Evolutionary conservation across 1,140 invertebrate species (phyloP), one percentile per base, ranked within the genome.

Genomic region (Caenorhabditis elegans): DNA sequence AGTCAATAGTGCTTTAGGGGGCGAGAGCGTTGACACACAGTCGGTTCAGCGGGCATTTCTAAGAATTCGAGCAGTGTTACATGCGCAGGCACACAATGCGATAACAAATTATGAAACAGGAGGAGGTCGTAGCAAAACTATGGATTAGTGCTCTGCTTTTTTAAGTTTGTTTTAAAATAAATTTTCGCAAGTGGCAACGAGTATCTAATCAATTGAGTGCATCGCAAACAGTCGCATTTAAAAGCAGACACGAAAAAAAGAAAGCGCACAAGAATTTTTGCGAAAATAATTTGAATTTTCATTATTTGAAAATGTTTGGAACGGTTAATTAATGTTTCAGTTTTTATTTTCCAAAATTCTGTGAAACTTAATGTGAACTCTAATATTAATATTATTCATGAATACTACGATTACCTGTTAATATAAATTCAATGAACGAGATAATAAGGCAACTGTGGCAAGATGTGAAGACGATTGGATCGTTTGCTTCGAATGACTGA

Each of bases 191-290:
- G 34, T 70, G 31, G 31, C 34, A 70, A 36, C 60, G 8, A 70
- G 31, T 70, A 70, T 70, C 60, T 70, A 70, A 70, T 36, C 34
- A 70, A 34, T 70, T 10, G 34, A 70, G 60, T 70, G 60, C 34
- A 70, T 10, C 34, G 60, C 60, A 70, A 70, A 70, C 34, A 70
- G 17, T 60, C 26, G 3, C 28, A 28, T 55, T 31, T 28, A 31
- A 60, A 60, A 17, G 31, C 19, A 11, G 3, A 31, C 3, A 31
- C 15, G 13, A 60, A n/a, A 70, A n/a, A 8, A 26, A 13, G 60
- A 17, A n/a, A 39, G 60, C n/a, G 60, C 34, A 39, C n/a, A 70
- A 70, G 60, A 24, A 70, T 34, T 39, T 19, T 70, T 70, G 60
- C 60, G 22, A 70, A 60, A 70, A 22, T n/a, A n/a, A n/a, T n/a